A percentile compares a stretch with the other conserved stretches of the same genome.
Evolutionary conservation across 2,888 invertebrate species (phyloP).

Genomic region (Heliconius ismenius): DNA sequence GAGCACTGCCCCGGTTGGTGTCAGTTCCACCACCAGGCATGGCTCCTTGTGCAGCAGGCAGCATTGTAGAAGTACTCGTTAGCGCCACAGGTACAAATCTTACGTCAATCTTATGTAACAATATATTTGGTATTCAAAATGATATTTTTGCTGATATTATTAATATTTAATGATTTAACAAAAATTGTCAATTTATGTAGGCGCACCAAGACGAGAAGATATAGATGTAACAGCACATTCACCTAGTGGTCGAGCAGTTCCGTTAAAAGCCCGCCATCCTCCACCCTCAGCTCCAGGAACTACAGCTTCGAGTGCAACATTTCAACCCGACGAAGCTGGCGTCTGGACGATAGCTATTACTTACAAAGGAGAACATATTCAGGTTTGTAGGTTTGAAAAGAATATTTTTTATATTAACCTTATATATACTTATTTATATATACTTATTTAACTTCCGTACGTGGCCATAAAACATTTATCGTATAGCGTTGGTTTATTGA

Average conservation of each 20-base stretch:
- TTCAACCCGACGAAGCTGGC: conserved; percentile 98
- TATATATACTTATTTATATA: background rate
- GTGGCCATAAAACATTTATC: background rate
- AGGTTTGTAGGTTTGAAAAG: conserved; percentile 62
- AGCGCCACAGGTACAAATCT: conserved; percentile 86
- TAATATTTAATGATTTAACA: no score
- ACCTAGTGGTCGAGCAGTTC: conserved; percentile 91
- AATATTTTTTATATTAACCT: background rate
- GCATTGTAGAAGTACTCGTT: conserved; percentile 96
- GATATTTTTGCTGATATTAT: no score
- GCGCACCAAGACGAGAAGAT: conserved; percentile 89
- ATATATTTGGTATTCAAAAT: no score
- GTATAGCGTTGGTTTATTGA: background rate
- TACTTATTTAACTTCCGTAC: background rate
- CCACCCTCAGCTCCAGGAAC: conserved; percentile 93
- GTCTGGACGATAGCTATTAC: conserved; percentile 98
- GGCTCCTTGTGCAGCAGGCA: conserved; percentile 97
- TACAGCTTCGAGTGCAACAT: conserved; percentile 92
- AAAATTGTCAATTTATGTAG: conserved; percentile 60
- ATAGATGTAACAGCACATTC: conserved; percentile 96
- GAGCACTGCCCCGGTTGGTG: conserved; percentile 92
- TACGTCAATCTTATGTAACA: background rate
- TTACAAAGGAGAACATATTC: conserved; percentile 97
- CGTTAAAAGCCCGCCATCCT: conserved; percentile 79
- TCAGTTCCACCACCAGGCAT: conserved; percentile 95